Conservation (phyloP, 2,113 vertebrate species). For the Capreolus pygargus region DNA sequence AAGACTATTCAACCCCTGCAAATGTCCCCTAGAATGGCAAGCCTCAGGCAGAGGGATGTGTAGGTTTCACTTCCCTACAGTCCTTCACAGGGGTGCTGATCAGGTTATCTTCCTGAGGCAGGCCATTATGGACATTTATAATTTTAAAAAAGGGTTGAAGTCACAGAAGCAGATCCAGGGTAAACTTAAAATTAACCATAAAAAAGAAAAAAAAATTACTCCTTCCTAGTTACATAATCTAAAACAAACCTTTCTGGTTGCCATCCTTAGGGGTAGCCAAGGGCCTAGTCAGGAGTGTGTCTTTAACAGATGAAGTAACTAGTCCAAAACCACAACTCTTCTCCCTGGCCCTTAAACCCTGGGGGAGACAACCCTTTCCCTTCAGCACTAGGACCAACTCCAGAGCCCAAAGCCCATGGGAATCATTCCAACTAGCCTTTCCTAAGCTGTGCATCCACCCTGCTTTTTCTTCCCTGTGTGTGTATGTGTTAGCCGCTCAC, state of each 20-base stretch:
- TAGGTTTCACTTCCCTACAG: not conserved
- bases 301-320: too few relatives aligned
- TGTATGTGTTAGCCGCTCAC: not conserved
- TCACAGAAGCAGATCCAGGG: not conserved
- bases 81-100: not conserved
- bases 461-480: not conserved
- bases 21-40: not conserved
- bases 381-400: too few relatives aligned
- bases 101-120: not conserved
- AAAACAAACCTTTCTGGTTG: not conserved
- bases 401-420: too few relatives aligned
- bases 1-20: not conserved
- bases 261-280: not conserved
- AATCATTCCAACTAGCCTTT: fast-evolving
- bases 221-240: not conserved
- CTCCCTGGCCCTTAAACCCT: too few relatives aligned
- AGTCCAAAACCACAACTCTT: not conserved
- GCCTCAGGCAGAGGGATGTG: not conserved
- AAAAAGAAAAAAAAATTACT: not conserved
- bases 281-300: not conserved
- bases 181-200: not conserved
- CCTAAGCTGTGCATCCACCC: not conserved
- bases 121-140: not conserved
- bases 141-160: not conserved
- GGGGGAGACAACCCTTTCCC: not conserved